Percentiles rank a stretch among this genome's conserved stretches.
These are phyloP conservation scores for Hiodon tergisus DNA, from an alignment of 2,113 vertebrate species.

Conservation along the genomic window DNA sequence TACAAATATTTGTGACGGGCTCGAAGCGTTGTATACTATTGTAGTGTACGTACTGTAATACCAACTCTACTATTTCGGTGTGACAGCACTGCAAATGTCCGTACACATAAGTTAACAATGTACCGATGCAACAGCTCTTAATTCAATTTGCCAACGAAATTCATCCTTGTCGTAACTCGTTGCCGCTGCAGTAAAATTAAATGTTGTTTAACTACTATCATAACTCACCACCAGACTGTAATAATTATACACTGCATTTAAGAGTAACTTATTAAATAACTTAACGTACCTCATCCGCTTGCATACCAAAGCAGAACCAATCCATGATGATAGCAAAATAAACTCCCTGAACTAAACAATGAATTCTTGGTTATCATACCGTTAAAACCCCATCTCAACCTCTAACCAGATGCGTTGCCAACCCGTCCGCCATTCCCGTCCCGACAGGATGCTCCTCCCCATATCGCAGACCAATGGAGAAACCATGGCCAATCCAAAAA, in stretches of 20 bases:
- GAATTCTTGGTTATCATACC: background rate
- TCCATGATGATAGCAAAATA: slow-evolving; percentile 21
- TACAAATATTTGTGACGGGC: no score
- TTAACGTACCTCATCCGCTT: slow-evolving; percentile 23
- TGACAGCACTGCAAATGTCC: no score
- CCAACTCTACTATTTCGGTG: no score
- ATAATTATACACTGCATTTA: no score
- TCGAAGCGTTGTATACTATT: background rate
- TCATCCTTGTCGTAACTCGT: background rate
- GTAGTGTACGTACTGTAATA: no score
- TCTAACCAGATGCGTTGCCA: slow-evolving; percentile 19
- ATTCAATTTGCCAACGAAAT: background rate
- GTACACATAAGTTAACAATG: no score
- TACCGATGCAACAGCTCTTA: no score
- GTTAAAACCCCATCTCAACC: slow-evolving; percentile 23
- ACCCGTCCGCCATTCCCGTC: slow-evolving; percentile 26
- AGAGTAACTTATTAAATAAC: background rate
- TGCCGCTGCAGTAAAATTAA: background rate
- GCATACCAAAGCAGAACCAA: slow-evolving; percentile 7
- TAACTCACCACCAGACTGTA: no score
- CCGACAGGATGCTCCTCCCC: slow-evolving; percentile 24
- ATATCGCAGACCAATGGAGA: background rate
- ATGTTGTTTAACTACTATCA: background rate
- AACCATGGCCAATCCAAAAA: slow-evolving; percentile 18
- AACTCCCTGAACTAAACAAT: background rate